Conservation (phyloP, 2,113 vertebrate genomes). For the Onychostruthus taczanowskii region DNA sequence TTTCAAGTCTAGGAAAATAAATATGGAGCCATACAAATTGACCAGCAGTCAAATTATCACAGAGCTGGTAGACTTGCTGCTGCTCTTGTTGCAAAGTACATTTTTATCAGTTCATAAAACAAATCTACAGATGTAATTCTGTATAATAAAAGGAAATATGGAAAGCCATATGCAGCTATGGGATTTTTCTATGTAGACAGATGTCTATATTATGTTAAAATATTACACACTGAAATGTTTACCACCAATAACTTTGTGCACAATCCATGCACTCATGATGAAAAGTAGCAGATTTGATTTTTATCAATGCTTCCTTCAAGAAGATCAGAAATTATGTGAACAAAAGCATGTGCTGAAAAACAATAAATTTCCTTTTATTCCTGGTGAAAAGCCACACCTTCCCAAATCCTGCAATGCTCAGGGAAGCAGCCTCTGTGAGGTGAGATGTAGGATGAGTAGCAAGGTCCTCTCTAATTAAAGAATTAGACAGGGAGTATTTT, state of each 20-base stretch:
- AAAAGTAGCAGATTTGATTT: neutral
- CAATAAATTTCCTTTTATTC: neutral
- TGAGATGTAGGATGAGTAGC: neutral
- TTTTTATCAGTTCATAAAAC: neutral
- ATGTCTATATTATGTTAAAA: neutral
- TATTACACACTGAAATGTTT: neutral
- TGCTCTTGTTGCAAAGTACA: neutral
- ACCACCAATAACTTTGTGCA: neutral
- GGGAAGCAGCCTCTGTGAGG: neutral
- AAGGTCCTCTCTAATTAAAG: neutral
- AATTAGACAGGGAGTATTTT: neutral
- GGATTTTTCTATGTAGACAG: neutral
- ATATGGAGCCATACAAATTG: neutral
- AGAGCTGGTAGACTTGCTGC: neutral
- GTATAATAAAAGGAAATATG: neutral
- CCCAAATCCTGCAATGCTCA: neutral
- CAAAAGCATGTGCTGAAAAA: neutral
- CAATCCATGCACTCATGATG: neutral
- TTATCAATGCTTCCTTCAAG: neutral
- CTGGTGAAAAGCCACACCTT: neutral
- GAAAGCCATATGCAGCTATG: neutral
- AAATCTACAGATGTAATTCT: neutral
- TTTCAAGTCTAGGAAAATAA: neutral
- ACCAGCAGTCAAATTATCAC: neutral
- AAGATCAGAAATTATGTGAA: neutral